phyloP scores from a whole-genome alignment of 2,888 invertebrate genomes.

The Pristionchus maxplancki region DNA sequence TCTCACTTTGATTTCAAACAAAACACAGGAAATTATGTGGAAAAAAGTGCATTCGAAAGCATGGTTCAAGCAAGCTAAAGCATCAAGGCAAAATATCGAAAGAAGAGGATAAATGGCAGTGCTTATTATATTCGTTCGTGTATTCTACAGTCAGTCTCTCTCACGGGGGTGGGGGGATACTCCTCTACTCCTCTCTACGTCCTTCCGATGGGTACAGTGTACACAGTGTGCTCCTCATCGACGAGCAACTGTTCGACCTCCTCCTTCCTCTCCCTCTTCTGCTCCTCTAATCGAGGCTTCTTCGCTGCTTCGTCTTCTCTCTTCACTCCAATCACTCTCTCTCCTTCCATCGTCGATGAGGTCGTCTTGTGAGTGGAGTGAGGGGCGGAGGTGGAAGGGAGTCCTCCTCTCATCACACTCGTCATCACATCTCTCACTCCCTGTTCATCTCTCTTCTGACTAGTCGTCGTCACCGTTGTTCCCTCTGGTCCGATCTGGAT shows the following conservation, averaged over 20 bases:
- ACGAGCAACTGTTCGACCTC: conserved; percentile 69
- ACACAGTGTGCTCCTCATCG: conserved; percentile 68
- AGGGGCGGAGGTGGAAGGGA: neutral
- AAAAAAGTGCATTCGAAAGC: conserved; percentile 29
- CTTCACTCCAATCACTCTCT: neutral
- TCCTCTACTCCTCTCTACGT: neutral
- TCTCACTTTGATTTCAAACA: conserved; percentile 22
- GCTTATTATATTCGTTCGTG: conserved; percentile 29
- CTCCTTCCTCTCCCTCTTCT: conserved; percentile 59
- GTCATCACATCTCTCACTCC: conserved; percentile 50
- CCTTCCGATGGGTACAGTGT: conserved; percentile 50
- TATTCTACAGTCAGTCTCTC: conserved; percentile 29
- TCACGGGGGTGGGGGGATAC: neutral
- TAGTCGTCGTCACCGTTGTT: neutral
- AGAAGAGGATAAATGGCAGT: neutral
- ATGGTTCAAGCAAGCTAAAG: neutral
- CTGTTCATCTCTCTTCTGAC: conserved; percentile 21
- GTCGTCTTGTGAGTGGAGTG: neutral
- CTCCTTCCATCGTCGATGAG: neutral
- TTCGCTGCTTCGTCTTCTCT: conserved; percentile 37
- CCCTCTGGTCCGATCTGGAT: conserved; percentile 46
- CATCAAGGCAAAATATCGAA: neutral
- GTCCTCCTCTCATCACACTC: neutral
- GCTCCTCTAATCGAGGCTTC: conserved; percentile 50
- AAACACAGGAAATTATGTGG: neutral